Evolutionary conservation across 2,888 invertebrate genomes (phyloP), one percentile per base, ranked within the genome.

Genomic region (Cantharis rustica): DNA sequence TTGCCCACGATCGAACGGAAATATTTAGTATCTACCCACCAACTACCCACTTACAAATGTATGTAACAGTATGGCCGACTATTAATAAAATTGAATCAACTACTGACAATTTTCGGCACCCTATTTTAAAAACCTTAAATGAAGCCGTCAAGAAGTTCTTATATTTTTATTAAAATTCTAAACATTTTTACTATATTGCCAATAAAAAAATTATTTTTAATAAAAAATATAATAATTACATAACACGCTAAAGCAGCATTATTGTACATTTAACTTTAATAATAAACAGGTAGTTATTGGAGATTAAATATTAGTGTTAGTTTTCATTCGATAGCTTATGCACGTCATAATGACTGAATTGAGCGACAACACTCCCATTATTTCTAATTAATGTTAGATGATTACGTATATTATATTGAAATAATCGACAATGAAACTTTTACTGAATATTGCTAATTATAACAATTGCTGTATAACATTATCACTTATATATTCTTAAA

Each of bases 1-100:
- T 79, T 77, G 79, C 80, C 80, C 72, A 80, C 80, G 73, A 68
- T 61, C 61, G 74, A 80, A 77, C 80, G 80, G 80, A 80, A 79
- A 80, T 76, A 79, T 73, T 76, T 77, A 77, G 71, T 27, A 75
- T 76, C 79, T 64, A 71, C 79, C 80, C 79, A 80, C 79, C 27
- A 71, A 74, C 77, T 47, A 47, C 47, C 47, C 47, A 47, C 47
- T 47, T 47, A 73, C 76, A 72, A 63, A 71, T 75, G 71, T 31
- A 13, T 27, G 11, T 4, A 31, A n/a, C 47, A 47, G 47, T 47
- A 47, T 47, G 47, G 47, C 47, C 7, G 47, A n/a, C 47, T 47
- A 47, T 47, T 47, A 47, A 47, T 47, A 47, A 47, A 47, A 47
- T 47, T 47, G 47, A 47, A 47, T 47, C 47, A 47, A 47, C 47